Evolutionary conservation across 2,888 invertebrate species (phyloP), one percentile per base, ranked within the genome.

Genomic region (Drosophila rubida): DNA sequence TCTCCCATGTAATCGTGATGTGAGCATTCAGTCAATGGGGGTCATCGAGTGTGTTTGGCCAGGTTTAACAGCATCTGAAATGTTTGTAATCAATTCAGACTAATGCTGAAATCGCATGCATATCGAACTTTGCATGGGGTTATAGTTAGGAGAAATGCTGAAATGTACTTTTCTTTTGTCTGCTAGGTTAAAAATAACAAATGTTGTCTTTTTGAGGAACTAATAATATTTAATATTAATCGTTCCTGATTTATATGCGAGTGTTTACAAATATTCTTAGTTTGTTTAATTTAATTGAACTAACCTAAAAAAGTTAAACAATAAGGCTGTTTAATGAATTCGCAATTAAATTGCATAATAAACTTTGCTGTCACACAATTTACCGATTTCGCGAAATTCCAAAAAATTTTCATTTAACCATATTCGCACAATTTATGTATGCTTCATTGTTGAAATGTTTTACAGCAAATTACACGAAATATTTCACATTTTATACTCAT

Each of bases 401-500:
- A 4, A 8, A 16, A 41, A 55, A 19, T 16, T 4, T 19, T 13
- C 13, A 58, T 23, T 57, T 27, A 39, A 32, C 9, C 16, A 27
- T 11, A 42, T 23, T 39, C 16, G 1, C n/a, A 50, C 30, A 46
- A 70, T 75, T 62, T 55, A 66, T 57, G 49, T 57, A 32, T 45
- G 22, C 66, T 62, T 61, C 61, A 70, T 58, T 60, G 66, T 61
- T 49, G 41, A 27, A 16, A 27, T 37, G 30, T 54, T 50, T 30
- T 60, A 67, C 74, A 70, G 51, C 67, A 81, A 73, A 60, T 55
- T 65, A 53, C 48, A 67, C 55, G 60, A 64, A 67, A 57, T 62
- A 66, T 54, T 49, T 53, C 25, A 37, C 2, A 57, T 61, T 66
- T 67, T 54, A 69, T 69, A 70, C 57, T 51, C 60, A 65, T 74